phyloP scores from a whole-genome alignment of 1,140 invertebrate species.

The Eufriesea mexicana region DNA sequence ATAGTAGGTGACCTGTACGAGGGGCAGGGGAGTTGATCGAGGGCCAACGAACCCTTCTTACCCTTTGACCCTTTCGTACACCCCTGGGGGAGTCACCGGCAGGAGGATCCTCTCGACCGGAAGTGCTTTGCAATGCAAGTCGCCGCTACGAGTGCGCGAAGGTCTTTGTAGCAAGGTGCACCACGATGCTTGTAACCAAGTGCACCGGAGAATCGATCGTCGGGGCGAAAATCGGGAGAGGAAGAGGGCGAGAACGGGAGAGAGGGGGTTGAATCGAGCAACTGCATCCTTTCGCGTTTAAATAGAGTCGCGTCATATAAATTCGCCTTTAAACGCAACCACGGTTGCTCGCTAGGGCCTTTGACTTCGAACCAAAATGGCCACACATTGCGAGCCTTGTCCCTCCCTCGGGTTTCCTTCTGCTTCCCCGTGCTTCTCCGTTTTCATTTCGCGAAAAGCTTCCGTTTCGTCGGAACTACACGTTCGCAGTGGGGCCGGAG shows the following conservation, averaged over 20 bases:
- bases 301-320: conserved; percentile 21
- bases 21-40: conserved; percentile 55
- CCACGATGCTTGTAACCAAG: conserved; percentile 45
- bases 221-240: conserved; percentile 37
- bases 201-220: conserved; percentile 58
- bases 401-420: background rate
- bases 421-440: background rate
- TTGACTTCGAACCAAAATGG: background rate
- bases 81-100: conserved; percentile 38
- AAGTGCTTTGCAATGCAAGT: conserved; percentile 71
- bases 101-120: conserved; percentile 67
- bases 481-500: background rate
- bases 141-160: conserved; percentile 49
- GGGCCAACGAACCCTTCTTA: conserved; percentile 72
- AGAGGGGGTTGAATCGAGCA: background rate
- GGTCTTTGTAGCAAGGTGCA: conserved; percentile 58
- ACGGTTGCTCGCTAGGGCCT: background rate
- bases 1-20: conserved; percentile 42
- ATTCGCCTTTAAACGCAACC: background rate
- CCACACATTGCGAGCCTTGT: background rate
- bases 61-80: conserved; percentile 68
- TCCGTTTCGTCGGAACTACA: background rate
- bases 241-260: background rate
- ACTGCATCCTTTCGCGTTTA: conserved; percentile 4
- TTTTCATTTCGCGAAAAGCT: background rate